Base-by-base conservation (phyloP, 2,113 vertebrate species). In the Nothocercus julius region DNA sequence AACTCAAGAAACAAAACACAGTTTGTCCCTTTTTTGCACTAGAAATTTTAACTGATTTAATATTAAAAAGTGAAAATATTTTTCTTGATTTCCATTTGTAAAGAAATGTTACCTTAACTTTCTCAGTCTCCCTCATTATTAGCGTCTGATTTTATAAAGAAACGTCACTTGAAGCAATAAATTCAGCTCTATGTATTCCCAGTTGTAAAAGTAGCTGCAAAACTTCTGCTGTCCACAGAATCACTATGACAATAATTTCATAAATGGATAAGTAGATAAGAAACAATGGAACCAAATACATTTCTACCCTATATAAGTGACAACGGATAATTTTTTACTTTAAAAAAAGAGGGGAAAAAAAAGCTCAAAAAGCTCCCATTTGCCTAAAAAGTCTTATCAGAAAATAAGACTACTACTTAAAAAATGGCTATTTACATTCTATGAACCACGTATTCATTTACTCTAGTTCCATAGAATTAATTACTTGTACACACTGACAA, bases 401-500 rank as follows among this genome's bases (percentile, higher is more conserved):
- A 42, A 47, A 72, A 58, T 82, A 67, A 76, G 12, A 19, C 44
- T 72, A 18, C 68, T 66, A n/a, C 59, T 92, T 92, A 42, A 64
- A 78, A 94, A 94, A 66, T 51, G 10, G 53, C 70, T 94, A 94
- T 95, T 92, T 95, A 94, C 92, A 94, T 24, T 30, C 92, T 74
- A 36, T 78, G 76, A 93, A 66, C 66, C 59, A 64, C n/a, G 54
- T 32, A 32, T 28, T 68, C 21, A 15, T 87, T 87, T 58, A 28
- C 38, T 85, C 47, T 77, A 44, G 36, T 90, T 90, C 44, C 49
- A 66, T 49, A 64, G 64, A 74, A 82, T 80, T 80, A 56, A 72
- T 83, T 62, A 18, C 56, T 82, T 73, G 53, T n/a, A 47, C 66
- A 17, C 79, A 74, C 24, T 21, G 53, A 80, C 44, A 69, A 63